Conservation (phyloP, 2,797 vertebrate genomes). For the Gambusia yucatana region DNA sequence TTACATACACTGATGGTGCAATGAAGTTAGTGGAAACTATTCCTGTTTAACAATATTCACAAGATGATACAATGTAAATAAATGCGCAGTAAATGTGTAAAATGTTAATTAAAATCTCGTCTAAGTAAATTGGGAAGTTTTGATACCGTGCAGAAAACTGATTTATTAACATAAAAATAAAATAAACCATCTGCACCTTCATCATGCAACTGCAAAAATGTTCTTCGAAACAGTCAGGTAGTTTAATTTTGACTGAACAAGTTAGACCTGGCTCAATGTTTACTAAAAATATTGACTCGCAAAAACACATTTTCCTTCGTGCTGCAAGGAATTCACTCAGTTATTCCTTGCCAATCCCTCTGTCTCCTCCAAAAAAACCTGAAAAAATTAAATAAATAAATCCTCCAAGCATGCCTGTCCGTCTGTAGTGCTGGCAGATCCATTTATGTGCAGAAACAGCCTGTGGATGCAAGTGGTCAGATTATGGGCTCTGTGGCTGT, state of each 20-base stretch:
- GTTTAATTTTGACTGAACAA: conserved; percentile 23
- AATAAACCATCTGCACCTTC: not conserved
- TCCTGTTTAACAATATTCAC: not conserved
- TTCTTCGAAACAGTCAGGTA: not conserved
- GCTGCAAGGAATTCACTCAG: conserved; percentile 41
- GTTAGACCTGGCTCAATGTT: conserved; percentile 27
- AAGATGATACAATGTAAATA: not conserved
- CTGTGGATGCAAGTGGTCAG: conserved; percentile 8
- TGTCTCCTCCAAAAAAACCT: conserved; percentile 27
- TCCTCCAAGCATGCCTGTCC: conserved; percentile 38
- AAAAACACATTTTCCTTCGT: conserved; percentile 38
- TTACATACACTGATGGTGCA: not conserved
- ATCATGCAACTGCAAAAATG: not conserved
- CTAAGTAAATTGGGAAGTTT: not conserved
- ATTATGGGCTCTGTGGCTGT: conserved; percentile 1
- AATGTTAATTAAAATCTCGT: not conserved
- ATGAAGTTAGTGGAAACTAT: not conserved
- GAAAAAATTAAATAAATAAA: conserved; percentile 16
- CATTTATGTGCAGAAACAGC: conserved; percentile 11
- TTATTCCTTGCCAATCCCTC: conserved; percentile 35
- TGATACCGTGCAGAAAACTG: not conserved
- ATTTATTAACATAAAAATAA: not conserved
- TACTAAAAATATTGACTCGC: conserved; percentile 27
- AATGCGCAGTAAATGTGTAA: not conserved
- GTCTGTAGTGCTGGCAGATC: conserved; percentile 37